Conservation (phyloP, 2,797 vertebrate species). For the Rhinichthys osculus region DNA sequence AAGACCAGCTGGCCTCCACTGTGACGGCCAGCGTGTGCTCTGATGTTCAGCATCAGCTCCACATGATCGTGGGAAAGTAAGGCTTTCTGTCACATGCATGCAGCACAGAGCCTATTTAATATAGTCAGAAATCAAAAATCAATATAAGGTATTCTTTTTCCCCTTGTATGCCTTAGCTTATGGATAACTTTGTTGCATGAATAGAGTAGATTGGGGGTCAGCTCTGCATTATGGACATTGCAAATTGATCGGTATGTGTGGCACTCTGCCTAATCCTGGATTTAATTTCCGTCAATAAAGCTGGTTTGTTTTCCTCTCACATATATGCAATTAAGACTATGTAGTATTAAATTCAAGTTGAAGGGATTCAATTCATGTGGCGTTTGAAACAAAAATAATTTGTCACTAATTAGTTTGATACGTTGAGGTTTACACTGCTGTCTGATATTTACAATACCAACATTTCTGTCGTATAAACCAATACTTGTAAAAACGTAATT, state of each 20-base stretch:
- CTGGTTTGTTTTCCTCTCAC: slow-evolving; percentile 40
- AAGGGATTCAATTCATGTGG: background rate
- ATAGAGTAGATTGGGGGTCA: slow-evolving; percentile 17
- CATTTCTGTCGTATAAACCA: too few species aligned
- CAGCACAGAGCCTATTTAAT: background rate
- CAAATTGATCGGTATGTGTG: slow-evolving; percentile 17
- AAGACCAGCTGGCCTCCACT: slow-evolving; percentile 87
- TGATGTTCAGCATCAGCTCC: slow-evolving; percentile 95
- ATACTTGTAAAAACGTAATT: too few species aligned
- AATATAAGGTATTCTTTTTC: background rate
- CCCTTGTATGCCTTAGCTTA: slow-evolving; percentile 5
- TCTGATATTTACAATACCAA: background rate
- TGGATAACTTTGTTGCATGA: slow-evolving; percentile 28
- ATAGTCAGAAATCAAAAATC: slow-evolving; percentile 22
- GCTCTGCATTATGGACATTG: background rate
- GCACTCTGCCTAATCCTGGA: slow-evolving; percentile 59
- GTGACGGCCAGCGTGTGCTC: slow-evolving; percentile 85
- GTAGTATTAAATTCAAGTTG: slow-evolving; percentile 41
- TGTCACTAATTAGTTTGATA: background rate
- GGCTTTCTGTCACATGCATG: slow-evolving; percentile 58
- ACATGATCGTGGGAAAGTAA: slow-evolving; percentile 92
- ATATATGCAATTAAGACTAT: slow-evolving; percentile 5
- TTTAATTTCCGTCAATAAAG: slow-evolving; percentile 70
- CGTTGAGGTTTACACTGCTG: background rate
- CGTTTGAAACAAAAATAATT: slow-evolving; percentile 32